Conservation (phyloP, 2,888 invertebrate genomes). For the Gari tellinella region DNA sequence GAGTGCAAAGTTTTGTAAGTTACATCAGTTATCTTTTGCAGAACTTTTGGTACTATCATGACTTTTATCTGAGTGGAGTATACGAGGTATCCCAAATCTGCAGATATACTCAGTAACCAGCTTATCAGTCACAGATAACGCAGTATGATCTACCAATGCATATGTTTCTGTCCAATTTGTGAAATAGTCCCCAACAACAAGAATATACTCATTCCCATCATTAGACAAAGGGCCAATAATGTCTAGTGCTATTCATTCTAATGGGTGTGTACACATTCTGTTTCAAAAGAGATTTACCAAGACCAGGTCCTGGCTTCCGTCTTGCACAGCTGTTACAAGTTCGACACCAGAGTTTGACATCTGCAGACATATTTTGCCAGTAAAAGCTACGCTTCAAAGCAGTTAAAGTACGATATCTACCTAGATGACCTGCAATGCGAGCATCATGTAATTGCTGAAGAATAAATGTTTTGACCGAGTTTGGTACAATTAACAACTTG, state of each 20-base stretch:
- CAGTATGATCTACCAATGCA: no score
- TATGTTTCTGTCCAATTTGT: no score
- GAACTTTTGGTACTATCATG: no score
- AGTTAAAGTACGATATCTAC: slow-evolving; percentile 44
- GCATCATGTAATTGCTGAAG: slow-evolving; percentile 38
- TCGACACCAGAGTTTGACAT: slow-evolving; percentile 40
- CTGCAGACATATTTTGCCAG: slow-evolving; percentile 31
- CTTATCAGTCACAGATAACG: no score
- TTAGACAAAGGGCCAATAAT: slow-evolving; percentile 29
- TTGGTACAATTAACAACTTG: slow-evolving; percentile 37
- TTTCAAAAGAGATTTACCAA: slow-evolving; percentile 42
- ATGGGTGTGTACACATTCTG: slow-evolving; percentile 23
- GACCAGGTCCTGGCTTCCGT: slow-evolving; percentile 55
- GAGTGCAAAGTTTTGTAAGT: no score
- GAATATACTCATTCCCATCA: no score
- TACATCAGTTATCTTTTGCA: no score
- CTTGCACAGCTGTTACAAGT: slow-evolving; percentile 49
- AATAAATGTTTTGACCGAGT: slow-evolving; percentile 19
- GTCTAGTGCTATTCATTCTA: slow-evolving; percentile 47
- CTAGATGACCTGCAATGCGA: slow-evolving; percentile 46
- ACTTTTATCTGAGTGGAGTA: no score
- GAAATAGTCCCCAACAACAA: no score
- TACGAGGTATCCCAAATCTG: no score
- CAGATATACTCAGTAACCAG: no score
- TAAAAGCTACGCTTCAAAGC: slow-evolving; percentile 38